phyloP scores from a whole-genome alignment of 2,113 vertebrate species.

The Sorex fumeus region DNA sequence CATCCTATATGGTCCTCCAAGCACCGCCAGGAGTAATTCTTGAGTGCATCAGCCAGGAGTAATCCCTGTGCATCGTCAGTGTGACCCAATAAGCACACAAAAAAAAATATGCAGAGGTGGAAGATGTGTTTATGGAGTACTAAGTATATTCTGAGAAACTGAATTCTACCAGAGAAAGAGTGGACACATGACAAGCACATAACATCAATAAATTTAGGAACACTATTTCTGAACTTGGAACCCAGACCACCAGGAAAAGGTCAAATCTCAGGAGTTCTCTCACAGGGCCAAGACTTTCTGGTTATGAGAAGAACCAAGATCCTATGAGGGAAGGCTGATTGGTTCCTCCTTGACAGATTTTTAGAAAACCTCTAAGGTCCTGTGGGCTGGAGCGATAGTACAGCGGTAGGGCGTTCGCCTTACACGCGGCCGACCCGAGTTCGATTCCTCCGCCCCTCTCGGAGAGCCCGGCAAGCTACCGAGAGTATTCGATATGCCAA shows the following conservation, averaged over 20 bases:
- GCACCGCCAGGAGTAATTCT: too few relatives aligned
- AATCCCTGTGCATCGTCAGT: too few relatives aligned
- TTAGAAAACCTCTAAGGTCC: conserved; percentile 35
- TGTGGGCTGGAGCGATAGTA: too few relatives aligned
- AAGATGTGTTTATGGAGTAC: conserved; percentile 22
- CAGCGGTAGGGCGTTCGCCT: too few relatives aligned
- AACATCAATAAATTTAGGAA: conserved; percentile 68
- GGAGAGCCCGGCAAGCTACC: too few relatives aligned
- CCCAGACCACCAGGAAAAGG: neutral
- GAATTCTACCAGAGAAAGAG: conserved; percentile 54
- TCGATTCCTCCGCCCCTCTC: too few relatives aligned
- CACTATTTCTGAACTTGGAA: conserved; percentile 60
- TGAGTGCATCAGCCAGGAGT: too few relatives aligned
- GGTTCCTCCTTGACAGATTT: neutral
- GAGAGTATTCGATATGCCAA: too few relatives aligned
- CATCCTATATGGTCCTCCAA: too few relatives aligned
- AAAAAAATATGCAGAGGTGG: neutral
- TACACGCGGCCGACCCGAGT: too few relatives aligned
- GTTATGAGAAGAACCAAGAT: conserved; percentile 46
- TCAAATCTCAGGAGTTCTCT: conserved; percentile 42
- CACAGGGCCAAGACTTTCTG: conserved; percentile 25
- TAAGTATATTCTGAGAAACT: conserved; percentile 52
- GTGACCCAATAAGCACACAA: too few relatives aligned
- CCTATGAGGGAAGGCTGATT: conserved; percentile 29
- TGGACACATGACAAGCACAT: conserved; percentile 36